Conservation (phyloP, 2,888 invertebrate species). For the Dyspetes luteomarginatus region DNA sequence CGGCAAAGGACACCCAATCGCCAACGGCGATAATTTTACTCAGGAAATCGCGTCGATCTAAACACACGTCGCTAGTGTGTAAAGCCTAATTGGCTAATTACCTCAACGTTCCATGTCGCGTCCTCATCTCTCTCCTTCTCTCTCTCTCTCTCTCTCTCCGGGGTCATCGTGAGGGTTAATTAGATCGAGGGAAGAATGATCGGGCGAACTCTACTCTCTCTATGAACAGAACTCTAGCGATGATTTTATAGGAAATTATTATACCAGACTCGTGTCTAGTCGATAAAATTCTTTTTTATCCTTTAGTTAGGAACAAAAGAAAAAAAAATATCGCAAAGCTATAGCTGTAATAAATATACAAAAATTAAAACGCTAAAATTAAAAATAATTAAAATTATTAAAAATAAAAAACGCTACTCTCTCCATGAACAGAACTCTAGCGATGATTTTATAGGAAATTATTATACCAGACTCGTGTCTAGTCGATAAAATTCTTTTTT, state of each 20-base stretch:
- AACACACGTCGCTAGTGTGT: conserved; percentile 68
- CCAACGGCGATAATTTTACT: conserved; percentile 67
- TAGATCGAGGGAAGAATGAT: conserved; percentile 56
- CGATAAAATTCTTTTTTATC: conserved; percentile 35
- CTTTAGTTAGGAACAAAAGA: neutral
- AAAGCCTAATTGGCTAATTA: conserved; percentile 68
- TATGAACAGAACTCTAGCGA: conserved; percentile 17
- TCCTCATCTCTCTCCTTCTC: conserved; percentile 30
- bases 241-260: conserved; percentile 41
- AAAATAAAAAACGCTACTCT: neutral
- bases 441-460: conserved; percentile 32
- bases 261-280: conserved; percentile 28
- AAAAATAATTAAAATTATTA: too few relatives aligned
- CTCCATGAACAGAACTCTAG: conserved; percentile 11
- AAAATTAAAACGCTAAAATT: neutral
- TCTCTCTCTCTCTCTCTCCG: conserved; percentile 4
- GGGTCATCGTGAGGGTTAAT: conserved; percentile 59
- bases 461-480: conserved; percentile 40
- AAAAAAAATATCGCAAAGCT: conserved; percentile 5
- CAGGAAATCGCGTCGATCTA: conserved; percentile 67
- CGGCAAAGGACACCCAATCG: conserved; percentile 58
- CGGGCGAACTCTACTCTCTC: neutral
- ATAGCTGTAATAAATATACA: neutral
- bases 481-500: conserved; percentile 31
- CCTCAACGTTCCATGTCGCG: conserved; percentile 48